Base-by-base conservation (phyloP, 2,113 vertebrate genomes). In the Nanorana parkeri region DNA sequence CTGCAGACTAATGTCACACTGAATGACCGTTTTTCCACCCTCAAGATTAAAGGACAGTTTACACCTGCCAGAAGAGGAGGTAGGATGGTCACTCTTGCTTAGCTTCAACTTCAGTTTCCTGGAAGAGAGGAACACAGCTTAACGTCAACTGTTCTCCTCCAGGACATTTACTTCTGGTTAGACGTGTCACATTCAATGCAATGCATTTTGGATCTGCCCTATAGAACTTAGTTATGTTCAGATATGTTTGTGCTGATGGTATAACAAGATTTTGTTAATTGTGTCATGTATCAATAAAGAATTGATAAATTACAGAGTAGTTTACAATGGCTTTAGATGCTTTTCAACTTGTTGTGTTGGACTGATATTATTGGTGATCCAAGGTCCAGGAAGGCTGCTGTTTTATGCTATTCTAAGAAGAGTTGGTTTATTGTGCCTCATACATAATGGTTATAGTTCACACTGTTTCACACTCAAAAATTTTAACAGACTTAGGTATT, bases 1-100 rank as follows among this genome's bases (percentile, higher is more conserved):
- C 90, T 54, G 65, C 89, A 96, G 94, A 95, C 93, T 65, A 87
- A 88, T 41, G 73, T 95, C 84, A 93, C 91, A 5, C 86, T 95
- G 84, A 90, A 93, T 58, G 93, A 94, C 55, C 90, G 93, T 76
- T 96, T 95, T 88, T 93, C 93, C 73, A 87, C 86, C 28, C 88
- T 95, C 86, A 88, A 86, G 87, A 87, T 90, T 81, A 88, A 85
- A 84, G 72, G 77, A 75, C 86, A 23, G n/a, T 89, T 85, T 52
- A 15, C 55, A 15, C 80, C 76, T 26, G 84, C 86, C 54, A 73
- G 86, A 17, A 69, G 71, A 13, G 26, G 85, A 11, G 32, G 85
- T 17, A 72, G 91, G 68, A 94, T 71, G 0, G 89, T 91, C 78
- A 85, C 77, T 51, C 80, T 90, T 17, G 54, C 52, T 41, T 83